Evolutionary conservation across 2,888 invertebrate species (phyloP).

Genomic region (Thymelicus lineola): DNA sequence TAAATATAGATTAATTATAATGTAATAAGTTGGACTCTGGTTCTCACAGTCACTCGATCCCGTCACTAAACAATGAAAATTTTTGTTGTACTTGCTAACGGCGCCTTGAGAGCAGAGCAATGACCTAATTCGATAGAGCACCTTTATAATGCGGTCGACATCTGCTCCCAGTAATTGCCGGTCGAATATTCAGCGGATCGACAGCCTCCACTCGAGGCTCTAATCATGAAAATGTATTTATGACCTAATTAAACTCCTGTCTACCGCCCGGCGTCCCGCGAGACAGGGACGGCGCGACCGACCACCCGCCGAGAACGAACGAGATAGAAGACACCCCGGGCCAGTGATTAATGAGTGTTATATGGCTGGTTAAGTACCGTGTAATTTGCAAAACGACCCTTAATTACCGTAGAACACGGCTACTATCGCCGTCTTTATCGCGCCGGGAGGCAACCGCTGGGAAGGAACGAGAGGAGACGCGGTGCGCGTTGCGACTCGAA

Average conservation of each 20-base stretch:
- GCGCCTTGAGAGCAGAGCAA: slow-evolving; percentile 12
- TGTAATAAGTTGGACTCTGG: background rate
- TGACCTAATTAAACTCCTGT: slow-evolving; percentile 84
- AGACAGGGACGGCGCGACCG: slow-evolving; percentile 55
- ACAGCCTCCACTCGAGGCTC: slow-evolving; percentile 56
- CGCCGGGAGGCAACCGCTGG: slow-evolving; percentile 44
- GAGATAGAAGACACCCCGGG: slow-evolving; percentile 61
- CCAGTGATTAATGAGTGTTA: slow-evolving; percentile 88
- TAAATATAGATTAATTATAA: too few relatives aligned
- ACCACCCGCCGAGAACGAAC: slow-evolving; percentile 51
- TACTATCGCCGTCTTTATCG: slow-evolving; percentile 76
- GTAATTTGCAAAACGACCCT: slow-evolving; percentile 91
- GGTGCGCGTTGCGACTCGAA: slow-evolving; percentile 69
- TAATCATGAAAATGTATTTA: slow-evolving; percentile 85
- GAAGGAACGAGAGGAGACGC: slow-evolving; percentile 60
- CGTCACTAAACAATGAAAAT: background rate
- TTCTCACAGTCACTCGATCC: background rate
- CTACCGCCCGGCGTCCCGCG: slow-evolving; percentile 61
- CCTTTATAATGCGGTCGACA: slow-evolving; percentile 52
- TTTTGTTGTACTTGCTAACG: slow-evolving; percentile 24
- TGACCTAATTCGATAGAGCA: slow-evolving; percentile 21
- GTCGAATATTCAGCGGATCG: slow-evolving; percentile 51
- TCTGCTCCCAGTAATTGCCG: slow-evolving; percentile 53
- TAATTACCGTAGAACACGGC: slow-evolving; percentile 85
- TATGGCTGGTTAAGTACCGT: slow-evolving; percentile 90